Percentiles rank a stretch among this genome's conserved stretches.
Conservation (phyloP, 2,797 vertebrate genomes). For the Ptychobarbus kaznakovi region DNA sequence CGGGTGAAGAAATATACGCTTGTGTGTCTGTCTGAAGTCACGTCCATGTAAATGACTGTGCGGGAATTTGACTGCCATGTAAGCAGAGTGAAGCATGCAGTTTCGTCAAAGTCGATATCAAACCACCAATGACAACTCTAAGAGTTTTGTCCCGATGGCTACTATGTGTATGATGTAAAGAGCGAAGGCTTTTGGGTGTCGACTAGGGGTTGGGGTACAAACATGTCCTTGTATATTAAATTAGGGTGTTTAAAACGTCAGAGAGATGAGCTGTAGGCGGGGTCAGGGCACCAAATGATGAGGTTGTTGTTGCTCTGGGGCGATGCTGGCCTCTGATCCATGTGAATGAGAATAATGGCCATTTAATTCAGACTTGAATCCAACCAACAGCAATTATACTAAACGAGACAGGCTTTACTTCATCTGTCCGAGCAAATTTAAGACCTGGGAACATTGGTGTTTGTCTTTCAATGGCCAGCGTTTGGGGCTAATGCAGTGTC, state of each 20-base stretch:
- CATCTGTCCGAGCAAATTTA: constrained; percentile 35
- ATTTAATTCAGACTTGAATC: constrained; percentile 27
- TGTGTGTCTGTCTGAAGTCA: constrained; percentile 20
- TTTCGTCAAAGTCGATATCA: not conserved
- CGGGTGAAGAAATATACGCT: constrained; percentile 28
- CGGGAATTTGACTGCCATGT: constrained; percentile 12
- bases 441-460: constrained; percentile 27
- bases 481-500: constrained; percentile 14
- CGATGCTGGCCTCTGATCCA: constrained; percentile 40
- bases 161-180: not conserved
- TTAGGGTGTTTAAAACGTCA: constrained; percentile 73
- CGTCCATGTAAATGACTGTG: constrained; percentile 27
- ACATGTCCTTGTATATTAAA: constrained; percentile 58
- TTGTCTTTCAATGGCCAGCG: not conserved
- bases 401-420: constrained; percentile 8
- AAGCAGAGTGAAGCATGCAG: not conserved
- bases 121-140: not conserved
- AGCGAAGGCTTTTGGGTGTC: not conserved
- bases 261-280: constrained; percentile 63
- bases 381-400: constrained; percentile 29
- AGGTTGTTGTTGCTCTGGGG: constrained; percentile 41
- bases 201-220: constrained; percentile 19
- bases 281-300: constrained; percentile 67
- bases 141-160: not conserved
- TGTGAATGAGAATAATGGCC: constrained; percentile 10